Conservation (phyloP, 1,140 invertebrate genomes). For the Hycleus cichorii region DNA sequence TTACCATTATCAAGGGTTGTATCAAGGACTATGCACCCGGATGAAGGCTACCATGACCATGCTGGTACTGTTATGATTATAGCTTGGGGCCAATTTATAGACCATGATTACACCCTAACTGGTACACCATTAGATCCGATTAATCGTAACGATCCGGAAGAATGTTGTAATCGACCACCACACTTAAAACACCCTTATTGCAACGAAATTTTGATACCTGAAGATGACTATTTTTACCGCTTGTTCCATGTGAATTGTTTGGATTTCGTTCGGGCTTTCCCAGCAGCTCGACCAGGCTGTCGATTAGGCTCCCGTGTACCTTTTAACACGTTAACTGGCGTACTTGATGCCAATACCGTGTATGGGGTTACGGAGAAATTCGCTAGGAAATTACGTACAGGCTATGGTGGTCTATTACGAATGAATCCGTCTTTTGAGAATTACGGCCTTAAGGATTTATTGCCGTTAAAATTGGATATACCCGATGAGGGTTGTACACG, state of each 20-base stretch:
- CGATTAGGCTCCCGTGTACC: conserved; percentile 64
- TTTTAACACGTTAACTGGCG: conserved; percentile 76
- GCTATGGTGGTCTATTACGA: conserved; percentile 67
- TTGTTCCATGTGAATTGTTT: conserved; percentile 77
- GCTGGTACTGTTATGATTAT: conserved; percentile 91
- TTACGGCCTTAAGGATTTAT: conserved; percentile 79
- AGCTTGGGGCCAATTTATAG: conserved; percentile 92
- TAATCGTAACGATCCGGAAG: conserved; percentile 79
- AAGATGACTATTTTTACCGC: conserved; percentile 86
- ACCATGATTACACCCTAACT: conserved; percentile 87
- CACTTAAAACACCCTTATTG: conserved; percentile 84
- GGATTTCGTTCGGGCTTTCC: conserved; percentile 82
- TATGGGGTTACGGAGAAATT: conserved; percentile 76
- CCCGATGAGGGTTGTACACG: conserved; percentile 90
- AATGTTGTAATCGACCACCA: conserved; percentile 71
- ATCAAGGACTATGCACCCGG: conserved; percentile 82
- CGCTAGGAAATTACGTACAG: conserved; percentile 68
- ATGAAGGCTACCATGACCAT: conserved; percentile 86
- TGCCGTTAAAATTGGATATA: conserved; percentile 83
- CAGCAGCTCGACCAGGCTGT: conserved; percentile 73
- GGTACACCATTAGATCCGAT: conserved; percentile 74
- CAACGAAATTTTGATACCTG: conserved; percentile 81
- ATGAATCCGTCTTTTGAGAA: conserved; percentile 86
- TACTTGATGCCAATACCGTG: conserved; percentile 76
- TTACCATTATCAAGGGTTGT: conserved; percentile 76